Base-by-base conservation (phyloP, 2,797 vertebrate genomes). In the Remorina albescens region DNA sequence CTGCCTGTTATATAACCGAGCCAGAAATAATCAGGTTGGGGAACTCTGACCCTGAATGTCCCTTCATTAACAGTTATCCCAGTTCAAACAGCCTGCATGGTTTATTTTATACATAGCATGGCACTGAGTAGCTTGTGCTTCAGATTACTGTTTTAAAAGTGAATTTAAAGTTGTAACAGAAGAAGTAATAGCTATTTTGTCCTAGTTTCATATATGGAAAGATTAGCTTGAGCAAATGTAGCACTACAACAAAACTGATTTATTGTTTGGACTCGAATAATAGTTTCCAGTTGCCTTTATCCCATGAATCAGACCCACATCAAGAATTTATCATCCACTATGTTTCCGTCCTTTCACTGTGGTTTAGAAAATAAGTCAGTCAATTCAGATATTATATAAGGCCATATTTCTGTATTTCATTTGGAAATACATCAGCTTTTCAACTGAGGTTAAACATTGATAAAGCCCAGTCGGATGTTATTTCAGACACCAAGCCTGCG, bases 1-100 rank as follows among this genome's bases (percentile, higher is more conserved):
- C 75, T 70, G 62, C 19, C n/a, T 3, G 71, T 93, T 92, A 83
- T 78, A 75, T 92, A 91, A 93, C 70, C 39, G 1, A 49, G 65
- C 51, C 69, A 67, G 68, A 83, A 80, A 84, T 88, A 86, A 90
- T 86, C 83, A 68, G 71, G 76, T 62, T 25, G 16, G 25, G 55
- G 60, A 91, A 80, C 82, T 82, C 55, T 85, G 83, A 74, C 74
- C 81, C 59, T 73, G 51, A 62, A 76, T 76, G 64, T 26, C 55
- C 74, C 36, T 87, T 86, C 58, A 71, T 89, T 87, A 80, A 59
- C 16, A 32, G 13, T 74, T 74, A 74, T 80, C 72, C 64, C 18
- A 30, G n/a, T 67, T 68, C 62, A 47, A 51, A 78, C 36, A 57
- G 55, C 57, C 62, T 39, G 15, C 42, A 19, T 10, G 25, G 44